Evolutionary conservation across 2,888 invertebrate species (phyloP), one percentile per base, ranked within the genome.

Genomic region (Polymixis lichenea): DNA sequence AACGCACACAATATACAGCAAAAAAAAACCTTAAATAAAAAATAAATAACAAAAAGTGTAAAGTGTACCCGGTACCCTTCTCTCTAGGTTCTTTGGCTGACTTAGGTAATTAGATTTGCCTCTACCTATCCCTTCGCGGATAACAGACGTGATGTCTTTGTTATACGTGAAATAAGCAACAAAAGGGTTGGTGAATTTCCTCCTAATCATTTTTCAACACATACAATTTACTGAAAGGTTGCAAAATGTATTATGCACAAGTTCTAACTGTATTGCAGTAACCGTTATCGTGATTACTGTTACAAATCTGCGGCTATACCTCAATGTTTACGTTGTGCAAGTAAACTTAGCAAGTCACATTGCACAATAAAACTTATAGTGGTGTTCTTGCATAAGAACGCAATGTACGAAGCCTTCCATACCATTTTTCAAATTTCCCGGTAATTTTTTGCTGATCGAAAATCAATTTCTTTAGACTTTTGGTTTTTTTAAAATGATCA

Each of bases 281-380:
- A 53, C 55, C 55, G n/a, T 25, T 19, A 38, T 19, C 38, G n/a
- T 25, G 2, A n/a, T 67, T 19, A 38, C 53, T 65, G 38, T 71
- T 65, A 51, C 25, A 25, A 71, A 15, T 67, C 65, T 19, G 25
- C 49, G 17, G 25, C 15, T 46, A 38, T 38, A 53, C 3, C 4
- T 43, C 25, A 68, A 43, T 61, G 56, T 72, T 58, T 73, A 38
- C 19, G 32, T 56, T 32, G 25, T 58, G 22, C 4, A 22, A 72
- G n/a, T 46, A n/a, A 53, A 28, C 70, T 72, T 2, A 2, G 8
- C 6, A 32, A n/a, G 15, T 6, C 19, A 25, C 38, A 25, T 66
- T 51, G 22, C 28, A 8, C 15, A 43, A 38, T 19, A 55, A 25
- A 22, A 43, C 49, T 22, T 17, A 25, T 17, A 11, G 25, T 38